These are phyloP conservation scores for Lepilemur ruficaudatus DNA, from an alignment of 2,797 vertebrate species.

Conservation along the genomic window DNA sequence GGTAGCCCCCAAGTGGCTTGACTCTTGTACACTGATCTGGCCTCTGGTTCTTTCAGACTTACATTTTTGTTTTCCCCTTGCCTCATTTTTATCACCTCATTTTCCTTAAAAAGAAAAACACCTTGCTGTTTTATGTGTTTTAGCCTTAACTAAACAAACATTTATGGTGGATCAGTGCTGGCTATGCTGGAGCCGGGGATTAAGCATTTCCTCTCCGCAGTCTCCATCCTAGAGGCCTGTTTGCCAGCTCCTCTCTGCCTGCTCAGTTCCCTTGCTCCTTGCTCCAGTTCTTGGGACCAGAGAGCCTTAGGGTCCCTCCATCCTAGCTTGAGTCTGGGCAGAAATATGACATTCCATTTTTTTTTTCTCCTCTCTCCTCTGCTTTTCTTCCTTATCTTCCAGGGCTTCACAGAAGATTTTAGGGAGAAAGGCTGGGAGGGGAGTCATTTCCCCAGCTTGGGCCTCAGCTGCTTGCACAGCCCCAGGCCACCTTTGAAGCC, in stretches of 20 bases:
- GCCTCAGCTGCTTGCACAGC: not conserved
- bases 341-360: not conserved
- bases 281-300: not conserved
- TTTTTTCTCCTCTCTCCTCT: not conserved
- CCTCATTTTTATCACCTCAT: not conserved
- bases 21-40: not conserved
- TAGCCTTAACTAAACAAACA: conserved; percentile 48
- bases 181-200: not conserved
- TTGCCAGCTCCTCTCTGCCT: not conserved
- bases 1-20: not conserved
- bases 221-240: not conserved
- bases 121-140: conserved; percentile 14
- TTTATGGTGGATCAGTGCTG: not conserved
- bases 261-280: not conserved
- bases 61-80: not conserved
- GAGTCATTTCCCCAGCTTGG: not conserved
- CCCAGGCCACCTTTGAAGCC: not conserved
- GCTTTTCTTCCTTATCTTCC: no score
- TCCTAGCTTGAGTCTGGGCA: not conserved
- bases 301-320: not conserved
- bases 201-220: not conserved
- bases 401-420: not conserved
- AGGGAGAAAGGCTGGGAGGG: not conserved
- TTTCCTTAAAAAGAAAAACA: conserved; percentile 13
- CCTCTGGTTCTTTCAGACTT: not conserved